Percentiles rank a stretch among this genome's conserved stretches.
Evolutionary conservation across 2,888 invertebrate species (phyloP).

Genomic region (Germaria angustata): DNA sequence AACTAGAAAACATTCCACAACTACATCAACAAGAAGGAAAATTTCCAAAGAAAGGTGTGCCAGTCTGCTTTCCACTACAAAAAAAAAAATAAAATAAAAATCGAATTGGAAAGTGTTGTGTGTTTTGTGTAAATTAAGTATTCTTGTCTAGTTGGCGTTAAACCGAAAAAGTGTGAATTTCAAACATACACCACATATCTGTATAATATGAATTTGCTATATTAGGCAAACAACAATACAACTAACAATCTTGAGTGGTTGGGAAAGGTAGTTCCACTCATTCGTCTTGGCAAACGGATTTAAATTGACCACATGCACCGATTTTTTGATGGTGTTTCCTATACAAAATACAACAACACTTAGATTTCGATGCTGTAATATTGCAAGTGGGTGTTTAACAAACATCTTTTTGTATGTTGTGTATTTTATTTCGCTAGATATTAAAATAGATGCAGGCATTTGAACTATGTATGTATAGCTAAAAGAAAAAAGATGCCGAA

Average conservation of each 20-base stretch:
- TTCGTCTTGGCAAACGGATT: background rate
- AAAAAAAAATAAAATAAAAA: constrained; percentile 44
- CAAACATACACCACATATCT: constrained; percentile 30
- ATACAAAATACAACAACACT: constrained; percentile 3
- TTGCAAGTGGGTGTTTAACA: constrained; percentile 56
- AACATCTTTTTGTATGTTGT: constrained; percentile 17
- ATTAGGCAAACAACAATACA: constrained; percentile 26
- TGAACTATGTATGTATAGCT: constrained; percentile 8
- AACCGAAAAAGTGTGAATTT: constrained; percentile 44
- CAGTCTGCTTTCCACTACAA: constrained; percentile 54
- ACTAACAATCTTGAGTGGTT: constrained; percentile 19
- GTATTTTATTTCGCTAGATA: constrained; percentile 10
- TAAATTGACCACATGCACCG: constrained; percentile 55
- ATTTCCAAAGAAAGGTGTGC: constrained; percentile 65
- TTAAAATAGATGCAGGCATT: constrained; percentile 12
- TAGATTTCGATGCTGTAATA: constrained; percentile 25
- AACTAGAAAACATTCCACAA: constrained; percentile 7
- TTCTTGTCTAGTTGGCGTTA: constrained; percentile 66
- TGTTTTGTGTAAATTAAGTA: constrained; percentile 53
- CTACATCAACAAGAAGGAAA: constrained; percentile 24
- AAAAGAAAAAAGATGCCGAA: background rate
- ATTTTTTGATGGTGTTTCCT: constrained; percentile 18
- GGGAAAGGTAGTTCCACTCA: background rate
- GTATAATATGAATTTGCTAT: constrained; percentile 13
- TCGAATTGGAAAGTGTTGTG: constrained; percentile 63